These are phyloP conservation scores for Melanophora roralis DNA, from an alignment of 2,888 invertebrate genomes.

Conservation along the genomic window DNA sequence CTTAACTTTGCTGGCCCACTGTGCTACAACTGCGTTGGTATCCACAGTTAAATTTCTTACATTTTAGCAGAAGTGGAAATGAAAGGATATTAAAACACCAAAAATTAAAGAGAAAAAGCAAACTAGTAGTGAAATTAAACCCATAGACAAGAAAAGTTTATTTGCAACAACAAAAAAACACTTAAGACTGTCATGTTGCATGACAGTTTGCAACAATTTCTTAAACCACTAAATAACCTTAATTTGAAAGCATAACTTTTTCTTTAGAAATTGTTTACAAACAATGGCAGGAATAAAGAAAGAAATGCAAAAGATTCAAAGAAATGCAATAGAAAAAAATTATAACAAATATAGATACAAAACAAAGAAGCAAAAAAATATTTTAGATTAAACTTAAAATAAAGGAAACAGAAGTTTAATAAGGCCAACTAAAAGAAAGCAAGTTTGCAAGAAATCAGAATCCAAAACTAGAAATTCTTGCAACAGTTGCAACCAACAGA, in stretches of 20 bases:
- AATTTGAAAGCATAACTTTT: slow-evolving; percentile 64
- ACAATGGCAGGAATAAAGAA: slow-evolving; percentile 35
- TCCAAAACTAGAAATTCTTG: slow-evolving; percentile 38
- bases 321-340: background rate
- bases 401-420: slow-evolving; percentile 43
- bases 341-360: slow-evolving; percentile 21
- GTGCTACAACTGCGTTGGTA: slow-evolving; percentile 10
- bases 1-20: background rate
- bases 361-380: background rate
- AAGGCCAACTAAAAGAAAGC: slow-evolving; percentile 41
- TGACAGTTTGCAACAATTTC: slow-evolving; percentile 64
- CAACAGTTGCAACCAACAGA: slow-evolving; percentile 31
- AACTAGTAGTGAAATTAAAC: slow-evolving; percentile 52
- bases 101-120: slow-evolving; percentile 18
- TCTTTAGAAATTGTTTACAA: slow-evolving; percentile 51
- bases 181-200: slow-evolving; percentile 65
- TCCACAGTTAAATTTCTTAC: slow-evolving; percentile 34
- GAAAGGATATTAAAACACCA: slow-evolving; percentile 5
- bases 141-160: slow-evolving; percentile 48
- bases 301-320: slow-evolving; percentile 37
- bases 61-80: background rate
- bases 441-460: slow-evolving; percentile 39
- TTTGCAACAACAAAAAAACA: slow-evolving; percentile 49
- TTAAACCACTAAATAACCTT: slow-evolving; percentile 65
- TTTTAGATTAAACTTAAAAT: background rate